Conservation (phyloP, 2,797 vertebrate genomes). For the Perdix hodgsoniae region DNA sequence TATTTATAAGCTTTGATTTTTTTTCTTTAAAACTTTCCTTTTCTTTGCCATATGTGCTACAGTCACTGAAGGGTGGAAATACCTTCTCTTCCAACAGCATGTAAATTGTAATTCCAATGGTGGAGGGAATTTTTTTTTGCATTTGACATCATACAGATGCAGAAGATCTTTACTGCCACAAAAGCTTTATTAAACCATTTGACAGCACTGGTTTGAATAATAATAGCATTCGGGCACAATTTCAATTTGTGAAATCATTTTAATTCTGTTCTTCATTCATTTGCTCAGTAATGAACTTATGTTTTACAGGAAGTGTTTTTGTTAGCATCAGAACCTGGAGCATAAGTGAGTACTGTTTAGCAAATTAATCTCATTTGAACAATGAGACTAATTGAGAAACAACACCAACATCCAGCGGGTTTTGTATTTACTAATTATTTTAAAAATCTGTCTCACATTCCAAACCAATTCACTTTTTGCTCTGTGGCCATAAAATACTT, state of each 20-base stretch:
- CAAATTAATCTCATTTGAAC: constrained; percentile 1
- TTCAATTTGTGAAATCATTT: not conserved
- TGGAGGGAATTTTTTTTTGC: not conserved
- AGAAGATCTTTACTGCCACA: not conserved
- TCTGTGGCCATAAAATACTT: not conserved
- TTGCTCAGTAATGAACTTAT: not conserved
- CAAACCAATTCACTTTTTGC: not conserved
- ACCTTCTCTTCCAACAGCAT: not conserved
- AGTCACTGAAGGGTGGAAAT: not conserved
- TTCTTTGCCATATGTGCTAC: not conserved
- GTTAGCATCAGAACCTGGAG: constrained; percentile 3
- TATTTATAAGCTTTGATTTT: not conserved
- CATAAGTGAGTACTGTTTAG: not conserved
- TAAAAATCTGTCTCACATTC: not conserved
- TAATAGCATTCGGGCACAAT: not conserved
- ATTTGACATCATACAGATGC: not conserved
- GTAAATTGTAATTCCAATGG: not conserved
- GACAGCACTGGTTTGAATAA: not conserved
- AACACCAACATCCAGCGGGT: not conserved
- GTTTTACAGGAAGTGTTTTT: constrained; percentile 3
- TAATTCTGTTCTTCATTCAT: not conserved
- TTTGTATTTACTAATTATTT: not conserved
- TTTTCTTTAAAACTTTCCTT: not conserved
- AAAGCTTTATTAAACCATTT: not conserved
- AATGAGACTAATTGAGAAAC: not conserved